Base-by-base conservation (phyloP, 2,797 vertebrate species). In the Lemur catta region DNA sequence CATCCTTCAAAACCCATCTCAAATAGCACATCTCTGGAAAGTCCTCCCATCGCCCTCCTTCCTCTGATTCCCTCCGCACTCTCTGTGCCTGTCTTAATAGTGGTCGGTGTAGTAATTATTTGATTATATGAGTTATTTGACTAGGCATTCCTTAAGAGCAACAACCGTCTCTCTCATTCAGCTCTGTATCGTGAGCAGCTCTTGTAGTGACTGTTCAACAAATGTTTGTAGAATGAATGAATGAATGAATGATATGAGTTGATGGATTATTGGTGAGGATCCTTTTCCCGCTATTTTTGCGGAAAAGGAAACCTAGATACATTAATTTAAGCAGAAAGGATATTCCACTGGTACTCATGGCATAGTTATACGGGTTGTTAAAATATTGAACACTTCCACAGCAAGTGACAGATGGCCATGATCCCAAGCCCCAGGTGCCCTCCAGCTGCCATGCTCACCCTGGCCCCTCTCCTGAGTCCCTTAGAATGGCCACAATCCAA, bases 1-100 rank as follows among this genome's bases (percentile, higher is more conserved):
- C 18, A 75, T 81, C 55, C 81, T 71, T 57, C 85, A 91, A 86
- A 85, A 55, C 76, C 84, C 91, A 85, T 4, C 69, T 43, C 65
- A 26, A 20, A 43, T 4, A 6, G 52, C 13, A 14, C 52, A 7
- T 63, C 30, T 78, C 46, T 43, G 50, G 20, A 48, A 74, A 61
- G 20, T 30, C 61, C 28, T 63, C 52, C 33, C 28, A 14, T 35
- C 59, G 28, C 4, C n/a, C 30, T 24, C 10, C n/a, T 59, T 85
- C 74, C 52, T 65, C 63, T 28, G 14, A 81, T 28, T 78, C 10
- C 30, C n/a, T 4, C 35, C 2, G 2, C 5, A 2, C n/a, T 30
- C 1, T 26, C 46, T 46, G 0, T 33, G 48, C 61, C 15, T 79
- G 22, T 48, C 50, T 82, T 78, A n/a, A 24, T 38, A 18, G 24